Percentiles rank a stretch among this genome's conserved stretches.
These are phyloP conservation scores for Lithophane socia DNA, from an alignment of 2,888 invertebrate species.

Conservation along the genomic window DNA sequence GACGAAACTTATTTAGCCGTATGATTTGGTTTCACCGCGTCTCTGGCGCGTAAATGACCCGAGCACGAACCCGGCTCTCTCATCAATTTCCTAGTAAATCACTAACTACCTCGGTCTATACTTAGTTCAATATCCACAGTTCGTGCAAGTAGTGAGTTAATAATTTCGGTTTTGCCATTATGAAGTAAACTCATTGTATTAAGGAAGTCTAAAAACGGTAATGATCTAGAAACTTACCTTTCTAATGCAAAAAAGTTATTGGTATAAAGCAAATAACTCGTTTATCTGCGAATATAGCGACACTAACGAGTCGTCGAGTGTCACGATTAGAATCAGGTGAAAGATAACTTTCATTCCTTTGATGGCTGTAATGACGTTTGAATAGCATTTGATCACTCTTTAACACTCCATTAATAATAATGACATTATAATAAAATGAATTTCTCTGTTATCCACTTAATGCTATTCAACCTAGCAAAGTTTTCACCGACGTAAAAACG, in stretches of 20 bases:
- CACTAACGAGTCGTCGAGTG: constrained; percentile 64
- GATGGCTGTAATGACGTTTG: constrained; percentile 69
- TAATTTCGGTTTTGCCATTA: constrained; percentile 66
- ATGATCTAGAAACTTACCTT: constrained; percentile 61
- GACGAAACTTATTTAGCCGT: constrained; percentile 69
- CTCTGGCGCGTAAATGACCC: constrained; percentile 73
- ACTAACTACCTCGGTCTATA: constrained; percentile 67
- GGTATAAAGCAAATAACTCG: constrained; percentile 58
- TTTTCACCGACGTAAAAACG: constrained; percentile 62
- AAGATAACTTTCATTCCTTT: constrained; percentile 74
- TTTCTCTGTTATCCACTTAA: constrained; percentile 42
- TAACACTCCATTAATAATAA: constrained; percentile 61
- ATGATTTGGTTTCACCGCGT: constrained; percentile 67
- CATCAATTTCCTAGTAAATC: constrained; percentile 75
- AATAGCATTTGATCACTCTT: constrained; percentile 67
- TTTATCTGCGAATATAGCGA: constrained; percentile 61
- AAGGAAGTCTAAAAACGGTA: constrained; percentile 52
- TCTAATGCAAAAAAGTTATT: constrained; percentile 64
- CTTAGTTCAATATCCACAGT: constrained; percentile 66
- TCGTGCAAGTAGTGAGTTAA: constrained; percentile 74
- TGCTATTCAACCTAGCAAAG: constrained; percentile 44
- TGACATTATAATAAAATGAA: constrained; percentile 62
- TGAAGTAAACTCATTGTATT: constrained; percentile 50
- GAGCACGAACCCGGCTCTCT: constrained; percentile 69
- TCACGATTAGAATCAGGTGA: constrained; percentile 69